Conservation (phyloP, 2,797 vertebrate species). For the Sitta carolinensis region DNA sequence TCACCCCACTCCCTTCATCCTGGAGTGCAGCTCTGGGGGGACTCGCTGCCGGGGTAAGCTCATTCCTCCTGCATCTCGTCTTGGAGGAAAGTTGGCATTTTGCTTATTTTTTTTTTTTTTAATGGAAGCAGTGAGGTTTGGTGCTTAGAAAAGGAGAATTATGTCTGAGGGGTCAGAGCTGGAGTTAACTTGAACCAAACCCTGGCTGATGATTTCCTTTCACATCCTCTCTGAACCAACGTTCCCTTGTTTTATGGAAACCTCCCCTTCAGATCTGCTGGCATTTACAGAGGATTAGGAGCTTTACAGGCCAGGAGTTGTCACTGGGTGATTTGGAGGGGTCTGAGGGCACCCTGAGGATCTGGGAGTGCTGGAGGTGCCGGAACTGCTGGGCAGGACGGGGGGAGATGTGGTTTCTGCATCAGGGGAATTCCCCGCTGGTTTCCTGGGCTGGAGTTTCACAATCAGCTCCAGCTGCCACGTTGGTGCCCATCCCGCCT, state of each 20-base stretch:
- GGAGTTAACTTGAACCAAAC: not conserved
- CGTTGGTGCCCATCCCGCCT: not conserved
- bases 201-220: not conserved
- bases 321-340: not conserved
- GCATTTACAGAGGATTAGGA: not conserved
- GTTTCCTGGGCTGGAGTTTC: not conserved
- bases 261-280: not conserved
- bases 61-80: rapidly evolving
- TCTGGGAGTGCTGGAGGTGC: not conserved
- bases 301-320: not conserved
- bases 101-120: not conserved
- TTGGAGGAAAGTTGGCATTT: rapidly evolving
- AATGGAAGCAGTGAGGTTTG: not conserved
- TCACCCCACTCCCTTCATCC: rapidly evolving
- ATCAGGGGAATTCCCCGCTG: not conserved
- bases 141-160: not conserved
- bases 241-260: not conserved
- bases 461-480: not conserved
- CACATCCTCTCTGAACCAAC: rapidly evolving
- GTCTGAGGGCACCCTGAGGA: not conserved
- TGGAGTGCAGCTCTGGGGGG: not conserved
- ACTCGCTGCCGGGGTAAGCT: not conserved
- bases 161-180: not conserved
- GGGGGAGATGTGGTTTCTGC: not conserved
- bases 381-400: not conserved